These are phyloP conservation scores for Serranus cabrilla DNA, from an alignment of 2,797 vertebrate species.

Conservation along the genomic window DNA sequence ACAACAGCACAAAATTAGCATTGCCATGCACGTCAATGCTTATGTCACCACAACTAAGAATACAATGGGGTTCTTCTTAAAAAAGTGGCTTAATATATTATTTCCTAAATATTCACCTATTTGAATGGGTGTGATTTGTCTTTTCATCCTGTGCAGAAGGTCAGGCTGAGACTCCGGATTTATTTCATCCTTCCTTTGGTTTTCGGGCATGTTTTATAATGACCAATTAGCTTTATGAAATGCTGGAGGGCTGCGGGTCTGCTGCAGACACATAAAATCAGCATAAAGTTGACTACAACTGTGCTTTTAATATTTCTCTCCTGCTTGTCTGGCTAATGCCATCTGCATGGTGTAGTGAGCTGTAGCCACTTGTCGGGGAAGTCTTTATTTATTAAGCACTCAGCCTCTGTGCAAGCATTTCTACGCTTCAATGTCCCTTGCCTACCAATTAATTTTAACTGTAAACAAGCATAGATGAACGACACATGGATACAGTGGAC, in stretches of 20 bases:
- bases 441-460: constrained; percentile 34
- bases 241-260: background rate
- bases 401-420: constrained; percentile 3
- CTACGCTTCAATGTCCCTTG: constrained; percentile 8
- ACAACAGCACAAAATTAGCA: background rate
- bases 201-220: background rate
- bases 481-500: background rate
- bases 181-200: constrained; percentile 16
- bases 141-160: constrained; percentile 4
- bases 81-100: background rate
- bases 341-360: background rate
- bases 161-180: background rate
- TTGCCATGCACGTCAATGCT: background rate
- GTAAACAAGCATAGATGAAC: constrained; percentile 5
- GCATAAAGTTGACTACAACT: constrained; percentile 1
- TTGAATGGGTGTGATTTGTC: background rate
- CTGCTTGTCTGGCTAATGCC: constrained; percentile 10
- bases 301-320: constrained; percentile 7
- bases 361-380: background rate
- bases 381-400: constrained; percentile 11
- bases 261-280: constrained; percentile 11
- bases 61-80: background rate
- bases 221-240: constrained; percentile 34
- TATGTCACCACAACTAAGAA: background rate
- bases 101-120: background rate